These are phyloP conservation scores for Tricholauxania praeusta DNA, from an alignment of 2,888 invertebrate genomes.

Conservation along the genomic window DNA sequence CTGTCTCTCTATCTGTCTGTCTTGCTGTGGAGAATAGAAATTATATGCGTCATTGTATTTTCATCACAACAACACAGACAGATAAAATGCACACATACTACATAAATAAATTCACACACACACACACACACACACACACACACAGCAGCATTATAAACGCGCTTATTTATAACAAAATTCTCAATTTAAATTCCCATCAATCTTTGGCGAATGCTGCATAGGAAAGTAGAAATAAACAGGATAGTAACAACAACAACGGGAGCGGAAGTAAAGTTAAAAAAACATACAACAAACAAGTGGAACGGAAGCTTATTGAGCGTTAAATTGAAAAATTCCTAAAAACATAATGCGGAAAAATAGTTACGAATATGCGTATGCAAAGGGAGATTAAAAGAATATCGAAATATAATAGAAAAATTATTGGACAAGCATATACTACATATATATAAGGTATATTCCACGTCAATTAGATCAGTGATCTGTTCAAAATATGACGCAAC, in stretches of 20 bases:
- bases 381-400: not conserved
- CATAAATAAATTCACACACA: slow-evolving; percentile 11
- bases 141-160: not conserved
- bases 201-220: slow-evolving; percentile 54
- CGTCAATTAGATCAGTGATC: no score
- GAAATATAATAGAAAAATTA: not conserved
- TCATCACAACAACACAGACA: slow-evolving; percentile 46
- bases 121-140: slow-evolving; percentile 13
- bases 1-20: slow-evolving; percentile 9
- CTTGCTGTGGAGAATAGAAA: slow-evolving; percentile 45
- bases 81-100: not conserved
- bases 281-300: slow-evolving; percentile 45
- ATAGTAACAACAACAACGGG: slow-evolving; percentile 21
- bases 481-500: no score
- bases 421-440: no score
- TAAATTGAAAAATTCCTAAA: slow-evolving; percentile 60
- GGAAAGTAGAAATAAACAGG: not conserved
- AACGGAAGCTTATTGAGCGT: slow-evolving; percentile 59
- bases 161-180: slow-evolving; percentile 61
- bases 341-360: slow-evolving; percentile 49
- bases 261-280: not conserved
- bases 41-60: slow-evolving; percentile 60
- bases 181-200: slow-evolving; percentile 64
- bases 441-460: no score
- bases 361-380: slow-evolving; percentile 13